A percentile compares a stretch with the other conserved stretches of the same genome.
Conservation (phyloP, 2,797 vertebrate species). For the Serranus cabrilla region DNA sequence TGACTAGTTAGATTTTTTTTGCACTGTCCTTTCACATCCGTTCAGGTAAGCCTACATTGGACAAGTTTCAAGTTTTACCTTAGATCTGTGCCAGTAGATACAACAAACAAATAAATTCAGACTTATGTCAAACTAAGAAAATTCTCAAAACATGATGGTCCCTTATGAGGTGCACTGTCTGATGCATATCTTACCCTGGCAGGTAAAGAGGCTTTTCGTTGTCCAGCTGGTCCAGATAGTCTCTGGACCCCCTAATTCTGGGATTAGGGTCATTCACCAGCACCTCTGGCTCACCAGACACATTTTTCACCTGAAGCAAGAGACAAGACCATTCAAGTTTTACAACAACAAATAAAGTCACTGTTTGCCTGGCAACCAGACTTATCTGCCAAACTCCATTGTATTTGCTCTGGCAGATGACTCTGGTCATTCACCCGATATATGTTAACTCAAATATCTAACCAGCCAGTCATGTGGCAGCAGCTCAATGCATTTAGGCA, state of each 20-base stretch:
- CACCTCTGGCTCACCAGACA: constrained; percentile 83
- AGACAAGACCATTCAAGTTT: constrained; percentile 10
- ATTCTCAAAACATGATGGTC: background rate
- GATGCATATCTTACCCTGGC: constrained; percentile 83
- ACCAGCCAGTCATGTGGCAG: too few species aligned
- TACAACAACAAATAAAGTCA: background rate
- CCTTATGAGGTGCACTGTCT: background rate
- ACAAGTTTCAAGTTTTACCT: background rate
- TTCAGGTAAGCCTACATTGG: background rate
- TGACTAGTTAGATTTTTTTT: too few species aligned
- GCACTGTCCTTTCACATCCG: background rate
- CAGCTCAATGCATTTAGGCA: too few species aligned
- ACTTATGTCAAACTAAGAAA: constrained; percentile 3
- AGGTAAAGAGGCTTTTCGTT: constrained; percentile 80
- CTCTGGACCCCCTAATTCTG: constrained; percentile 77
- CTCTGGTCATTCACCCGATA: too few species aligned
- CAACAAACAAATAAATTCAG: background rate
- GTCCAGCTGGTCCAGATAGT: constrained; percentile 80
- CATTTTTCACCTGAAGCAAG: constrained; percentile 87
- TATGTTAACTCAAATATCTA: too few species aligned
- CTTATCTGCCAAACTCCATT: too few species aligned
- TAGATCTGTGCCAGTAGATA: background rate
- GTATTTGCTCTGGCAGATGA: too few species aligned
- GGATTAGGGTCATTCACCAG: constrained; percentile 82
- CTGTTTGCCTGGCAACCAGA: background rate